phyloP scores from a whole-genome alignment of 2,113 vertebrate genomes.

The Cranoglanis bouderius region DNA sequence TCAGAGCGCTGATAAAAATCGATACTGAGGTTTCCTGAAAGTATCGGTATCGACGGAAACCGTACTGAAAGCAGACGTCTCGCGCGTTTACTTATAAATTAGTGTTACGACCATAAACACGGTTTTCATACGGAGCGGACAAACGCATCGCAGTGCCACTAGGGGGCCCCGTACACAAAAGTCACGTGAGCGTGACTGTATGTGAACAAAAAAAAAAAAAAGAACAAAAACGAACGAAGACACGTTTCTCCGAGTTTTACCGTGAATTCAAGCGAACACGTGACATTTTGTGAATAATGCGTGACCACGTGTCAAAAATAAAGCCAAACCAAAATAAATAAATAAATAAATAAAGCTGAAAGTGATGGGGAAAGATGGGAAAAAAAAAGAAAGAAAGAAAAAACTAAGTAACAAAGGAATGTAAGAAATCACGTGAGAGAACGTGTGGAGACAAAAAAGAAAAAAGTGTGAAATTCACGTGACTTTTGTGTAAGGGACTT shows the following conservation, averaged over 20 bases:
- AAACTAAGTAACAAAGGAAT: not conserved
- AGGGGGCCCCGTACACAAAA: not conserved
- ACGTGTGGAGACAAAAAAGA: not conserved
- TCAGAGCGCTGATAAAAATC: not conserved
- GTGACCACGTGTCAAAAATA: not conserved
- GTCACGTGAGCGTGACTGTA: not conserved
- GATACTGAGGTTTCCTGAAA: not conserved
- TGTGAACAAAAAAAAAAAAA: not conserved
- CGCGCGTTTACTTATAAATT: not conserved
- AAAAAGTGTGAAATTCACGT: not conserved
- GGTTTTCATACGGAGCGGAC: not conserved
- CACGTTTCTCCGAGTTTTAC: not conserved
- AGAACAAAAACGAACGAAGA: not conserved
- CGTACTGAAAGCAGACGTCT: not conserved
- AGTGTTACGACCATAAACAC: too few relatives aligned
- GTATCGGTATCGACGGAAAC: not conserved
- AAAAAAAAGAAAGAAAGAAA: too few relatives aligned
- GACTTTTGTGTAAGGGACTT: not conserved
- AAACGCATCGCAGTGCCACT: not conserved
- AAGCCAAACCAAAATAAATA: not conserved
- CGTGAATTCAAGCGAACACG: not conserved
- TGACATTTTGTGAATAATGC: not conserved
- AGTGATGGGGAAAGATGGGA: not conserved
- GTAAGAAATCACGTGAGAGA: not conserved
- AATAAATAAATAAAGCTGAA: not conserved